Conservation (phyloP, 2,888 invertebrate genomes). For the Nomada ruficornis region DNA sequence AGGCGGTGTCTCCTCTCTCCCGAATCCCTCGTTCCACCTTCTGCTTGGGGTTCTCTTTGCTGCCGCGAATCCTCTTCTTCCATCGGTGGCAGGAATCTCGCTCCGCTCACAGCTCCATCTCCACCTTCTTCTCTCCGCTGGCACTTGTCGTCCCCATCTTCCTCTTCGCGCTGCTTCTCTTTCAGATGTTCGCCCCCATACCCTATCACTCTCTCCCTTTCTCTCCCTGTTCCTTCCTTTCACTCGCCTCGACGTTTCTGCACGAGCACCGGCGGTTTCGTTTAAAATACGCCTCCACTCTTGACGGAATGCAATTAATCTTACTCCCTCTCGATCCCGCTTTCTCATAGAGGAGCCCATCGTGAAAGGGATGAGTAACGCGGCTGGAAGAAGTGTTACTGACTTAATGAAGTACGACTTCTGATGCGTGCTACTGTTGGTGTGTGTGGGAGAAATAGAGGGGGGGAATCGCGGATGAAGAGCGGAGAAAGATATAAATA, state of each 20-base stretch:
- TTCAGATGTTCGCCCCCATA: neutral
- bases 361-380: slow-evolving; percentile 70
- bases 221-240: slow-evolving; percentile 51
- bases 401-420: slow-evolving; percentile 83
- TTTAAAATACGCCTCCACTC: slow-evolving; percentile 81
- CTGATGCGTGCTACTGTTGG: slow-evolving; percentile 79
- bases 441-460: slow-evolving; percentile 40
- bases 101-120: slow-evolving; percentile 54
- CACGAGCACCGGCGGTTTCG: slow-evolving; percentile 76
- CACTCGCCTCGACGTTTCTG: slow-evolving; percentile 63
- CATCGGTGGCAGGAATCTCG: slow-evolving; percentile 80
- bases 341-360: slow-evolving; percentile 54
- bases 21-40: slow-evolving; percentile 25
- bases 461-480: slow-evolving; percentile 20
- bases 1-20: slow-evolving; percentile 78
- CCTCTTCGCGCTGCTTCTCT: slow-evolving; percentile 41
- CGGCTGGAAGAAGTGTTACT: slow-evolving; percentile 81
- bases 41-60: slow-evolving; percentile 62
- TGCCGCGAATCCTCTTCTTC: slow-evolving; percentile 76
- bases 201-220: slow-evolving; percentile 29
- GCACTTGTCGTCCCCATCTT: slow-evolving; percentile 63
- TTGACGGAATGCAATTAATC: slow-evolving; percentile 83
- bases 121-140: slow-evolving; percentile 61
- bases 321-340: slow-evolving; percentile 77
- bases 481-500: slow-evolving; percentile 31